Evolutionary conservation across 2,113 vertebrate genomes (phyloP), one percentile per base, ranked within the genome.

Genomic region (Gobius niger): DNA sequence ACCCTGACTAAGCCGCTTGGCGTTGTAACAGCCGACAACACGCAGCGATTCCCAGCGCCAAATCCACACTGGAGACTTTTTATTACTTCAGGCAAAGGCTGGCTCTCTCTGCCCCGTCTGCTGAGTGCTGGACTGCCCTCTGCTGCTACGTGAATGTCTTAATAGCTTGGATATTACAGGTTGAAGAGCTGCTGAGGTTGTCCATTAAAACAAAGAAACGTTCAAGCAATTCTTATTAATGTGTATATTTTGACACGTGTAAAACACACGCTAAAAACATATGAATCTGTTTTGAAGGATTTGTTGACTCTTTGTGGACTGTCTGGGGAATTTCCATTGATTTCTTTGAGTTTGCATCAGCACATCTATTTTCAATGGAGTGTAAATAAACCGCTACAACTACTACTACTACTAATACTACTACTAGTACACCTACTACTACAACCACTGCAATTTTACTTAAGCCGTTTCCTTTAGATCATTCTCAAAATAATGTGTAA

Each of bases 1-100:
- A 67, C 68, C 69, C 81, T 56, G 75, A 80, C 74, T 75, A 79
- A 83, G 75, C 88, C 44, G 74, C 82, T 82, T 80, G 76, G 76
- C 69, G 69, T 70, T 70, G 71, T 76, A 80, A 78, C 68, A 79
- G 63, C 74, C 56, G 64, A 78, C 77, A 87, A 77, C 84, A 85
- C 66, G 81, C 54, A 79, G 83, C 52, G 73, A 82, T 81, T 67
- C 72, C 64, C 9, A 72, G 73, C 70, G 74, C 82, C 82, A 87
- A 83, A 70, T 24, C 10, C 68, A 74, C 53, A 73, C 70, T 47
- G 46, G 60, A 8, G 42, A 34, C 7, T 0, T 50, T 59, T 67
- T 53, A 78, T 72, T 76, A 64, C 63, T 72, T 73, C 63, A 5
- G 49, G 65, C 47, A 67, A 63, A 50, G 63, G 49, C 51, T n/a